Conservation (phyloP, 2,888 invertebrate species). For the Troglohyphantes excavatus region DNA sequence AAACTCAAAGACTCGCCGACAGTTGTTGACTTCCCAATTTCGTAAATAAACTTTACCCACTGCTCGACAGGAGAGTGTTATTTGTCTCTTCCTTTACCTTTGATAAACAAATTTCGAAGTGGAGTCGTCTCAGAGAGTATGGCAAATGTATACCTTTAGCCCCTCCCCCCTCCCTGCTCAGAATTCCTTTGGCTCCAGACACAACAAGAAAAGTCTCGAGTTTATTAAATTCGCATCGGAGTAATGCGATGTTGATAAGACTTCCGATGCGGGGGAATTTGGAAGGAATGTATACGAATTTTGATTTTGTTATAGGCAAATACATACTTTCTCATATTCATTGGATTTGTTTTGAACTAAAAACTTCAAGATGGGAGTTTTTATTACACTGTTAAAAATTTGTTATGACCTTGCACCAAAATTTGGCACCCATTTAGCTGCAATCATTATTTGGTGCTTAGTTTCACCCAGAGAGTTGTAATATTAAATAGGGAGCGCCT, state of each 20-base stretch:
- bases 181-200: conserved; percentile 10
- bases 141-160: background rate
- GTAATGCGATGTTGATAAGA: conserved; percentile 17
- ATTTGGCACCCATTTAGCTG: too few species aligned
- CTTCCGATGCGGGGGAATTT: conserved; percentile 1
- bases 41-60: background rate
- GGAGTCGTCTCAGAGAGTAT: background rate
- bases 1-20: background rate
- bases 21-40: conserved; percentile 7
- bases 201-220: conserved; percentile 16
- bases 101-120: conserved; percentile 5
- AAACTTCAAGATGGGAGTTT: too few species aligned
- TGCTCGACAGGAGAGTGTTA: background rate
- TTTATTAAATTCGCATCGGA: conserved; percentile 39
- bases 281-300: too few species aligned
- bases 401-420: too few species aligned
- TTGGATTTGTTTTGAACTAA: too few species aligned
- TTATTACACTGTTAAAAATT: too few species aligned
- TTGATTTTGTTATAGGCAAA: too few species aligned
- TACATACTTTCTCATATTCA: too few species aligned
- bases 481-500: too few species aligned
- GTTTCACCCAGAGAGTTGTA: too few species aligned
- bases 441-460: too few species aligned
- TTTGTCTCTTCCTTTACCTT: background rate
- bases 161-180: background rate